Evolutionary conservation across 1,140 invertebrate genomes (phyloP), one percentile per base, ranked within the genome.

Genomic region (Portunus trituberculatus): DNA sequence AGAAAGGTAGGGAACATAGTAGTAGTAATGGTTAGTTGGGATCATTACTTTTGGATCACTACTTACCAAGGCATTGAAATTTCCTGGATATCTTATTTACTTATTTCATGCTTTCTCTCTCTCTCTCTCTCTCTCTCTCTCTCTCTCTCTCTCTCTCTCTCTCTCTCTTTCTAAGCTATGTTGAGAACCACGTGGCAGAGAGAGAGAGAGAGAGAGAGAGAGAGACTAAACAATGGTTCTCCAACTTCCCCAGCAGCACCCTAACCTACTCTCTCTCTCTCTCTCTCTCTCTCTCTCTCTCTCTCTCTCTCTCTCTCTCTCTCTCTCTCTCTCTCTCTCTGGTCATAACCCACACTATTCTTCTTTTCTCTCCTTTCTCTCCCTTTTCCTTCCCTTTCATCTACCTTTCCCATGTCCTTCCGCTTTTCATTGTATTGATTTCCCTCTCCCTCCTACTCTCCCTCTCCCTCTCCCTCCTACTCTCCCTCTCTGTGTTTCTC

Each of bases 181-280:
- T 76, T 76, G 67, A 76, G 16, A 25, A 76, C 20, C 67, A 76
- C 67, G 67, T 76, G 67, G 67, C 67, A 76, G 67, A 76, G 67
- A 76, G 67, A 76, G 67, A 76, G 67, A 76, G 67, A 76, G 67
- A 76, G 67, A 76, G 67, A 76, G 20, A 76, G 67, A 76, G 67
- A 76, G 67, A 76, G 67, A 76, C 52, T 59, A 59, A 59, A 59
- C 52, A 59, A 76, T 76, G 67, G 67, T 76, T n/a, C 32, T 89
- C 29, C 32, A n/a, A 6, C 87, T 91, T 59, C 12, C 90, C 29
- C 39, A 10, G n/a, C 46, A 14, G 12, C 46, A 10, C 14, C 14
- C 25, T 46, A 16, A 25, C 87, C 45, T 25, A 16, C 87, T 45
- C 45, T 46, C 10, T 45, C 32, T n/a, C 25, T n/a, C 10, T 45